These are phyloP conservation scores for Mustelus asterias DNA, from an alignment of 2,113 vertebrate genomes.

Conservation along the genomic window DNA sequence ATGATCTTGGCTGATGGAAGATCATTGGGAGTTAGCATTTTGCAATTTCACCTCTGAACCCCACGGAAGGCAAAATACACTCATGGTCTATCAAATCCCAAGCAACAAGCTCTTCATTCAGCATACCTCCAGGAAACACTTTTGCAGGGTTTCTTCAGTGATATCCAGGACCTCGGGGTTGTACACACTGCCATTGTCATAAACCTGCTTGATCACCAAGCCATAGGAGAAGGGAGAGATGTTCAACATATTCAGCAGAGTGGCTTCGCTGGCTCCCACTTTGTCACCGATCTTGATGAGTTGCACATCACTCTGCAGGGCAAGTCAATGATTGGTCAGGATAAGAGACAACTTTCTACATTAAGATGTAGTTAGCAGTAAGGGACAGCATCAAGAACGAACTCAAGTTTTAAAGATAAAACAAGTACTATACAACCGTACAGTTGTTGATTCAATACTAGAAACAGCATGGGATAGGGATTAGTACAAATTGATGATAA, in stretches of 20 bases:
- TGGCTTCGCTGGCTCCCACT: slow-evolving; percentile 97
- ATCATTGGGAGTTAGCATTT: not conserved
- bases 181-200: slow-evolving; percentile 96
- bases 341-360: not conserved
- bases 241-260: slow-evolving; percentile 94
- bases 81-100: not conserved
- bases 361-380: not conserved
- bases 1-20: not conserved
- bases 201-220: slow-evolving; percentile 92
- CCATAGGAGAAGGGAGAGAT: slow-evolving; percentile 97
- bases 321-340: not conserved
- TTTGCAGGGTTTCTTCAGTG: slow-evolving; percentile 83
- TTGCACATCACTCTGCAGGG: slow-evolving; percentile 77
- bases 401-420: not conserved
- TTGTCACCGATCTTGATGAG: slow-evolving; percentile 91
- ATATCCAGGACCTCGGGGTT: slow-evolving; percentile 97
- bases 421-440: not conserved
- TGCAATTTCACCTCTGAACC: not conserved
- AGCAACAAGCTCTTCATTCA: not conserved
- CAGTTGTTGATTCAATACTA: not conserved
- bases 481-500: not conserved
- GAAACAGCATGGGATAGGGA: not conserved
- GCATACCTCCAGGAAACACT: slow-evolving; percentile 83
- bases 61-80: not conserved
- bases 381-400: not conserved